Conservation (phyloP, 2,797 vertebrate species). For the Carapus acus region DNA sequence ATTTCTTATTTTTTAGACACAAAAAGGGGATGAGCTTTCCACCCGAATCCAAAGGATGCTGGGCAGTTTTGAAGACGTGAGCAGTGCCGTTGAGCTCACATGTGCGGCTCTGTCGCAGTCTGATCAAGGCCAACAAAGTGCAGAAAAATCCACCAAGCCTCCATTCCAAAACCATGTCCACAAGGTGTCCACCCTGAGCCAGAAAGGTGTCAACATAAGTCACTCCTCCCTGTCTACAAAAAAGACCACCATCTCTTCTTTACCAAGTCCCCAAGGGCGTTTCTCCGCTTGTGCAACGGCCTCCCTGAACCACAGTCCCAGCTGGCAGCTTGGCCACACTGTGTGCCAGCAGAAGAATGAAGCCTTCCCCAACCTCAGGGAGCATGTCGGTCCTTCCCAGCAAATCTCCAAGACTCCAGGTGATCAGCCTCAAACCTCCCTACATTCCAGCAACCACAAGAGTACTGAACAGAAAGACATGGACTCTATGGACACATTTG, state of each 20-base stretch:
- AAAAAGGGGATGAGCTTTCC: conserved; percentile 89
- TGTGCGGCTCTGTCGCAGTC: conserved; percentile 56
- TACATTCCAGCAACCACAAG: conserved; percentile 76
- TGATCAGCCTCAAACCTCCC: conserved; percentile 70
- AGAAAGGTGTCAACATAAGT: conserved; percentile 40
- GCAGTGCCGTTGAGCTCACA: conserved; percentile 55
- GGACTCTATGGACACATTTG: conserved; percentile 61
- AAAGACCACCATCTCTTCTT: conserved; percentile 55
- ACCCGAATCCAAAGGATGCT: conserved; percentile 88
- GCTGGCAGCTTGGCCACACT: conserved; percentile 25
- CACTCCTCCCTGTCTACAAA: conserved; percentile 61
- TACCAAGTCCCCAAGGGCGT: conserved; percentile 45
- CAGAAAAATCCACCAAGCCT: conserved; percentile 63
- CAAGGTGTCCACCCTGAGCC: conserved; percentile 48
- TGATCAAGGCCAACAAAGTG: conserved; percentile 47
- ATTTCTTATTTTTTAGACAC: conserved; percentile 73
- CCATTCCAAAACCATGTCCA: conserved; percentile 64
- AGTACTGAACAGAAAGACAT: conserved; percentile 63
- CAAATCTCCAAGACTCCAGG: conserved; percentile 72
- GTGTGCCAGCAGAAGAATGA: conserved; percentile 52
- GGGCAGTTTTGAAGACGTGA: conserved; percentile 88
- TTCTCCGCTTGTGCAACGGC: conserved; percentile 47
- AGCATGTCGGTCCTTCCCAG: conserved; percentile 57
- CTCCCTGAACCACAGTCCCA: conserved; percentile 45
- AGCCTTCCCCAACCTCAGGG: conserved; percentile 53